Conservation (phyloP, 2,113 vertebrate genomes). For the Nyctereutes procyonoides region DNA sequence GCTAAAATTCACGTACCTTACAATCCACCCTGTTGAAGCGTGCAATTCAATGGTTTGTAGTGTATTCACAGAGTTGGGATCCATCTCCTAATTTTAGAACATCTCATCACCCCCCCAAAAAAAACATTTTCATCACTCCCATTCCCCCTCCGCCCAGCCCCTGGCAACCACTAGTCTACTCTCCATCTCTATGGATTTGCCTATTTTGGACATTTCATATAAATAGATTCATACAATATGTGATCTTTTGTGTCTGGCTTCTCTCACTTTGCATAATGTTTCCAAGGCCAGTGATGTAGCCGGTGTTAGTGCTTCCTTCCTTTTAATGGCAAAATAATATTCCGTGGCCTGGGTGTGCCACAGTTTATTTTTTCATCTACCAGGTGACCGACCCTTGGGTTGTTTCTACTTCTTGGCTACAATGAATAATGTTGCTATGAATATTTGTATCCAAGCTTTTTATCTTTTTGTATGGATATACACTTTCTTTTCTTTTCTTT, state of each 20-base stretch:
- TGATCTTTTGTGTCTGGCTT: background rate
- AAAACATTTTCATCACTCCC: background rate
- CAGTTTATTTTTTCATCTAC: background rate
- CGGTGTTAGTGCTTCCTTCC: background rate
- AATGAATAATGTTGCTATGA: background rate
- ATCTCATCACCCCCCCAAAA: background rate
- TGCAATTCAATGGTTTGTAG: background rate
- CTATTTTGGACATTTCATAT: background rate
- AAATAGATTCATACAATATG: background rate
- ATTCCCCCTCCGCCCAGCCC: background rate
- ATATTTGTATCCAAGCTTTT: background rate
- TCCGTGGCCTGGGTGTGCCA: background rate
- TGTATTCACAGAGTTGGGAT: background rate
- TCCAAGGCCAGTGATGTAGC: background rate
- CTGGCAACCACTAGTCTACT: conserved; percentile 3
- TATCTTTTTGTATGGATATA: background rate
- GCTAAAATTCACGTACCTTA: background rate
- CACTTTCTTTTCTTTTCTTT: background rate
- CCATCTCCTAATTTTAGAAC: background rate
- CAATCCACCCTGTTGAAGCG: background rate
- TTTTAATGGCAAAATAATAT: background rate
- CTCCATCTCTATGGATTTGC: background rate
- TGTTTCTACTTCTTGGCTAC: background rate
- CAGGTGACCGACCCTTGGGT: background rate
- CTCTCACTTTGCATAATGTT: background rate